Percentiles rank a stretch among this genome's conserved stretches.
phyloP scores from a whole-genome alignment of 2,888 invertebrate species.

The Agapostemon virescens region DNA sequence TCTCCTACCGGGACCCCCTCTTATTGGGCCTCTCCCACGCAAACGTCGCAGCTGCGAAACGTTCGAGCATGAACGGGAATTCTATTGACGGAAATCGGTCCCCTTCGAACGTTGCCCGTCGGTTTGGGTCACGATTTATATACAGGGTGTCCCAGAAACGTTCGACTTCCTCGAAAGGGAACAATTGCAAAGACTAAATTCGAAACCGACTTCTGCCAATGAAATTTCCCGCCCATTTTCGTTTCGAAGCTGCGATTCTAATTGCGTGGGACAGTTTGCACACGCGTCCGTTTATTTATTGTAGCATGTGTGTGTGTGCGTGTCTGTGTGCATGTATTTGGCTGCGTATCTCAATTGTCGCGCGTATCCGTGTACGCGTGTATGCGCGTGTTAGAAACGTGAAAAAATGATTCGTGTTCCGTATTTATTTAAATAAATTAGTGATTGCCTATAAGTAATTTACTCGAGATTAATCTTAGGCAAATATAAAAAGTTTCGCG shows the following conservation, averaged over 20 bases:
- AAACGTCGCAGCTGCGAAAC: not conserved
- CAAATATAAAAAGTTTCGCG: conserved; percentile 74
- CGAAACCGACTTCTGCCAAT: not conserved
- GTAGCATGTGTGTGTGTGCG: not conserved
- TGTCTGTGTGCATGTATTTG: conserved; percentile 1
- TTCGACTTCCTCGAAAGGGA: too few relatives aligned
- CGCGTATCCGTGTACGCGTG: not conserved
- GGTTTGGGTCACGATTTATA: too few relatives aligned
- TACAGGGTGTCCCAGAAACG: too few relatives aligned
- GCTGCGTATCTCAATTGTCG: too few relatives aligned
- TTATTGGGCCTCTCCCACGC: not conserved
- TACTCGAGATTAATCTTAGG: conserved; percentile 72
- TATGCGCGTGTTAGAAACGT: conserved; percentile 70
- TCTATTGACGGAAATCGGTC: not conserved
- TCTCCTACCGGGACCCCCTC: too few relatives aligned
- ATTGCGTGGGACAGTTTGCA: not conserved
- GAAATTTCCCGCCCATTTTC: not conserved
- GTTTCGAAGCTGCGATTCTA: not conserved
- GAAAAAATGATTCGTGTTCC: conserved; percentile 74
- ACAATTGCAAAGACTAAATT: too few relatives aligned
- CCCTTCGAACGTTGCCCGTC: too few relatives aligned
- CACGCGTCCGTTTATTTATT: too few relatives aligned
- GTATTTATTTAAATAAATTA: conserved; percentile 74
- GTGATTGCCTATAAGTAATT: conserved; percentile 71
- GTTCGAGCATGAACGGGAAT: not conserved